phyloP scores from a whole-genome alignment of 1,140 invertebrate species.

The Trichonephila clavata region DNA sequence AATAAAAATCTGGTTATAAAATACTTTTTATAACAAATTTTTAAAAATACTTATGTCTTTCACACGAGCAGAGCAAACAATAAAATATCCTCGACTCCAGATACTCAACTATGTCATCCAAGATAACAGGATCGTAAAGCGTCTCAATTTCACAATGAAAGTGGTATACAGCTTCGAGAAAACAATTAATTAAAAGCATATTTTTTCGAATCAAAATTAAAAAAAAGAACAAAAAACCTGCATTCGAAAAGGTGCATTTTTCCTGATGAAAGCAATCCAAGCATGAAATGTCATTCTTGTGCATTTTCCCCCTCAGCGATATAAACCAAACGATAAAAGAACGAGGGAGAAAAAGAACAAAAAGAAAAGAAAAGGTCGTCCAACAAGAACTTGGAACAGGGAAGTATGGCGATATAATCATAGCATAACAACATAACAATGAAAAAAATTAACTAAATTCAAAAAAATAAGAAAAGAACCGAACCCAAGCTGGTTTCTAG shows the following conservation, averaged over 20 bases:
- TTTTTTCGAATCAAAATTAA: not conserved
- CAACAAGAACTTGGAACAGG: constrained; percentile 49
- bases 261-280: not conserved
- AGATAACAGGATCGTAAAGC: not conserved
- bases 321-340: constrained; percentile 36
- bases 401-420: constrained; percentile 31
- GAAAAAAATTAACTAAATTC: constrained; percentile 16
- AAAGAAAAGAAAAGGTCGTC: constrained; percentile 11
- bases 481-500: not conserved
- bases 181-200: constrained; percentile 3
- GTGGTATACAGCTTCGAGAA: constrained; percentile 5
- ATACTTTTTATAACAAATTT: too few species aligned
- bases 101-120: not conserved
- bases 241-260: constrained; percentile 24
- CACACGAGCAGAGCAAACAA: not conserved
- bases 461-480: constrained; percentile 6
- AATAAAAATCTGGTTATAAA: too few species aligned
- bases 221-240: not conserved
- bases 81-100: not conserved
- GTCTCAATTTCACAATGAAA: not conserved
- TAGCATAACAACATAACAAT: constrained; percentile 37
- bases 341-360: not conserved
- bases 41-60: too few species aligned
- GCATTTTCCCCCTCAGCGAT: not conserved
- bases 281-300: constrained; percentile 39